phyloP scores from a whole-genome alignment of 2,113 vertebrate species.

The Odocoileus virginianus region DNA sequence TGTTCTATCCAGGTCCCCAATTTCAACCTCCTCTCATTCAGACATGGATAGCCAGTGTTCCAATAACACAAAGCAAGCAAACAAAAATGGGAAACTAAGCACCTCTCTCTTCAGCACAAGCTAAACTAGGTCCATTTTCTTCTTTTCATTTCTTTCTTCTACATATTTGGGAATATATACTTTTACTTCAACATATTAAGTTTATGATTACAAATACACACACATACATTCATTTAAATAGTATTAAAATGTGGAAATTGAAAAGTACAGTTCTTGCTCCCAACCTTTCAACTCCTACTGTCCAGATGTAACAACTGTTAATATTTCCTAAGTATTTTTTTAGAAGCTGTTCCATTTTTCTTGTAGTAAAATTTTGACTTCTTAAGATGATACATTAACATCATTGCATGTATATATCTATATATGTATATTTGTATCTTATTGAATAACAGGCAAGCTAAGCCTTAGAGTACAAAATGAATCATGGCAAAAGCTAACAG shows the following conservation, averaged over 20 bases:
- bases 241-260: background rate
- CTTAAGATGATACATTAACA: background rate
- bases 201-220: background rate
- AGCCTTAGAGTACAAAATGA: background rate
- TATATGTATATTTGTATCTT: background rate
- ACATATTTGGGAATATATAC: background rate
- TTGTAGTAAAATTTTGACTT: background rate
- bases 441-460: background rate
- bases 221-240: background rate
- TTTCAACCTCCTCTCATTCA: accelerated
- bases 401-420: background rate
- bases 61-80: background rate
- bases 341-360: background rate
- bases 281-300: background rate
- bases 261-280: background rate
- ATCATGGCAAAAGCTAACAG: background rate
- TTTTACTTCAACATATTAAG: background rate
- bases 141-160: background rate
- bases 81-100: background rate
- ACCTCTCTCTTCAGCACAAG: background rate
- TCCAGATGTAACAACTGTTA: background rate
- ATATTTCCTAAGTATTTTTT: background rate
- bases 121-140: background rate
- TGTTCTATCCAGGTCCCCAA: background rate
- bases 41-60: background rate